Base-by-base conservation (phyloP, 2,797 vertebrate genomes). In the Pteronotus mesoamericanus region DNA sequence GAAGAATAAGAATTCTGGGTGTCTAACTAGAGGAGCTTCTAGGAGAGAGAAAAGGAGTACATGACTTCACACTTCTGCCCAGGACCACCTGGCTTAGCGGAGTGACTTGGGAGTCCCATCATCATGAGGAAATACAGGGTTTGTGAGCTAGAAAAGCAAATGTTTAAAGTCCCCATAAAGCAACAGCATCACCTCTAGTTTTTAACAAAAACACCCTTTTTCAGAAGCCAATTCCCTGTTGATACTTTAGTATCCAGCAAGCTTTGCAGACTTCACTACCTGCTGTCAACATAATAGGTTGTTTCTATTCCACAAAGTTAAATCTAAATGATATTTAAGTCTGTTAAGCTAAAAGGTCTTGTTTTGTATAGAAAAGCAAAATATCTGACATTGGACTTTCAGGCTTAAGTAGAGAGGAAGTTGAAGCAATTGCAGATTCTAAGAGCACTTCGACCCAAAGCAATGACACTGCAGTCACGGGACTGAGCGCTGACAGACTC, bases 161-260 rank as follows among this genome's bases (percentile, higher is more conserved):
- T 64, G 72, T 80, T 75, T 89, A 42, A 66, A 84, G 34, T 89
- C 44, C 72, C 66, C 9, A 9, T 34, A 84, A 22, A 85, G 24
- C 51, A 79, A 96, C n/a, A 32, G n/a, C 10, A 78, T 83, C n/a
- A 72, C 78, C 42, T 68, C 32, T 86, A 82, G 46, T 92, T 88
- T 94, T 85, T 42, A 94, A 82, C 53, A 59, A 83, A 85, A 91
- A 69, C 12, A 87, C 26, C 10, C 71, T 77, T 86, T 84, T 93
- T 78, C 59, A 91, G 79, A 95, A 26, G 39, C 15, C 57, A 72
- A 85, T 16, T 90, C 19, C n/a, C 29, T 94, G 19, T 61, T 91
- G 32, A 68, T 94, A 71, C 32, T 42, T 89, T 3, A 57, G 71
- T 69, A 71, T 10, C 64, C 8, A 29, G 37, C 68, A 86, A 51